Percentiles rank a stretch among this genome's conserved stretches.
phyloP scores from a whole-genome alignment of 2,888 invertebrate genomes.

The Saturnia japonica region DNA sequence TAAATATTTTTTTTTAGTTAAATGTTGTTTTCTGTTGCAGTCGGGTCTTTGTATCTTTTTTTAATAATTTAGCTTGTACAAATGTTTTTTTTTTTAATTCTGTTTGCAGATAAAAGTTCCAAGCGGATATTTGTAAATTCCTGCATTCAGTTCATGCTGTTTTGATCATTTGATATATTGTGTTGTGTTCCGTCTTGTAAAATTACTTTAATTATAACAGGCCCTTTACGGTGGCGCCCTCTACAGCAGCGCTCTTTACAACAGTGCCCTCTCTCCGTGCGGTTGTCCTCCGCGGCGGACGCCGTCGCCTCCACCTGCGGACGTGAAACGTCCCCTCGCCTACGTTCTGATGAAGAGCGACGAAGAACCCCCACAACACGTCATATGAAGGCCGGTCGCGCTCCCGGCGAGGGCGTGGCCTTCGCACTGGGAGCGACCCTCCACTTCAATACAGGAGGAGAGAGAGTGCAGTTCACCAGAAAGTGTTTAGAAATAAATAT shows the following conservation, averaged over 20 bases:
- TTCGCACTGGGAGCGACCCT: constrained; percentile 78
- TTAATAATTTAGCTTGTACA: too few species aligned
- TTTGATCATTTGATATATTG: too few species aligned
- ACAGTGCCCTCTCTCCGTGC: constrained; percentile 72
- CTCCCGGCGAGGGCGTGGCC: constrained; percentile 85
- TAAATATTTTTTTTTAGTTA: too few species aligned
- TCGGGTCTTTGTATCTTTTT: too few species aligned
- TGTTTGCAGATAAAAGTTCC: too few species aligned
- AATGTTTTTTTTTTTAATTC: too few species aligned
- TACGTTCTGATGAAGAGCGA: constrained; percentile 85
- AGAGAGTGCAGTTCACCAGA: constrained; percentile 71
- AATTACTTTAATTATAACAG: constrained; percentile 37
- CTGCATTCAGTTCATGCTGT: too few species aligned
- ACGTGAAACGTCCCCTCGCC: constrained; percentile 80
- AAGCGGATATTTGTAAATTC: too few species aligned
- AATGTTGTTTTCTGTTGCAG: too few species aligned
- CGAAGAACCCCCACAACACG: constrained; percentile 83
- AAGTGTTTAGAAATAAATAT: constrained; percentile 53
- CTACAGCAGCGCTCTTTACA: constrained; percentile 74
- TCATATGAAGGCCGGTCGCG: constrained; percentile 93
- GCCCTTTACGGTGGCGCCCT: constrained; percentile 74
- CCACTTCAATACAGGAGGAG: constrained; percentile 67
- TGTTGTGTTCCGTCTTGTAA: too few species aligned
- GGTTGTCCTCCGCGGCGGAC: constrained; percentile 72
- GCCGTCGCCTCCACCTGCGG: constrained; percentile 71